These are phyloP conservation scores for Perca schrenkii DNA, from an alignment of 2,113 vertebrate species.

Conservation along the genomic window DNA sequence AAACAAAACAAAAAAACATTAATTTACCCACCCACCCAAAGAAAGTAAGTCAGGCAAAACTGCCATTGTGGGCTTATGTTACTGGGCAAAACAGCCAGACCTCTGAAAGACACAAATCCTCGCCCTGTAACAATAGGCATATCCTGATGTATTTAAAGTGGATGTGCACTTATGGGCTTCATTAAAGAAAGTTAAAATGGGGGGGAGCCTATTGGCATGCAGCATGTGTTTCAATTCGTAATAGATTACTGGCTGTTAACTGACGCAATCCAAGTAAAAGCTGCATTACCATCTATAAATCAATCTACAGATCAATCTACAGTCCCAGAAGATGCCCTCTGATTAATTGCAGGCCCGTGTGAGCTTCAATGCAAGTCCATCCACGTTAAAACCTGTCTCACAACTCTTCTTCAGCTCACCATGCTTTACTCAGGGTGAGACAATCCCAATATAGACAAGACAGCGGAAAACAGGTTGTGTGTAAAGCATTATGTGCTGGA, in stretches of 20 bases:
- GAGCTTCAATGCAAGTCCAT: neutral
- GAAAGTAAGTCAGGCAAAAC: too few relatives aligned
- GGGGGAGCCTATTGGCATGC: neutral
- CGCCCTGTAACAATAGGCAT: neutral
- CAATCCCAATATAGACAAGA: neutral
- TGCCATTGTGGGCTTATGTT: neutral
- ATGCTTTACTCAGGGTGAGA: neutral
- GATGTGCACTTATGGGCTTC: too few relatives aligned
- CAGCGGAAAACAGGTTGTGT: neutral
- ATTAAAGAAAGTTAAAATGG: neutral
- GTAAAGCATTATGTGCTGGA: neutral
- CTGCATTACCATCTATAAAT: neutral
- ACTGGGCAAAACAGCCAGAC: neutral
- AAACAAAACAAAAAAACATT: too few relatives aligned
- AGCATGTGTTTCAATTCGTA: neutral
- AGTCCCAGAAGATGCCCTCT: neutral
- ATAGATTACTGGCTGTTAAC: neutral
- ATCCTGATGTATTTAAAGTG: neutral
- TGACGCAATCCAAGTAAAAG: neutral
- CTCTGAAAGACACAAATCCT: neutral
- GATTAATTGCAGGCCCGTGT: neutral
- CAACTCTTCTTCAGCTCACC: neutral
- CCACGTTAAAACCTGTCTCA: neutral
- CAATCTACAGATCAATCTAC: neutral
- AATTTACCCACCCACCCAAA: too few relatives aligned